phyloP scores from a whole-genome alignment of 2,888 invertebrate species.

The Amphipoea lucens region DNA sequence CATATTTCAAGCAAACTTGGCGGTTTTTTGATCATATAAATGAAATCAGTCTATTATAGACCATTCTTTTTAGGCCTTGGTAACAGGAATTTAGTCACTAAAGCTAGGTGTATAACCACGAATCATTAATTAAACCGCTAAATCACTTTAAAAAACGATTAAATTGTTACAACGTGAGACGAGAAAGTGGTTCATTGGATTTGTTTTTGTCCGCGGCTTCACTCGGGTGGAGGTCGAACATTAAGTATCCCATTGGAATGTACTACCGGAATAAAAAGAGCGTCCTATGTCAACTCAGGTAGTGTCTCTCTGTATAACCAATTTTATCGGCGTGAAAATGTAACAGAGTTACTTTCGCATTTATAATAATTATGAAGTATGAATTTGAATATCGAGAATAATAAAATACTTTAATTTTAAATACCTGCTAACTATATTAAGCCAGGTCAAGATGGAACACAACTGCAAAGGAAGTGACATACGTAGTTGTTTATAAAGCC shows the following conservation, averaged over 20 bases:
- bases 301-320: neutral
- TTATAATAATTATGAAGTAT: neutral
- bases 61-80: too few relatives aligned
- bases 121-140: neutral
- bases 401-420: slow-evolving; percentile 22
- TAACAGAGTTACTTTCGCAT: neutral
- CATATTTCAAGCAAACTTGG: neutral
- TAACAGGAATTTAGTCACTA: neutral
- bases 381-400: neutral
- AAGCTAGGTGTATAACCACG: neutral
- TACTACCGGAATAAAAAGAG: neutral
- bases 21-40: neutral
- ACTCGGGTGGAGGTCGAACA: neutral
- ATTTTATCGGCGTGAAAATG: neutral
- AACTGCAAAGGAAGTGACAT: slow-evolving; percentile 63
- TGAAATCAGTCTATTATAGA: neutral
- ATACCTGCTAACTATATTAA: slow-evolving; percentile 55
- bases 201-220: neutral
- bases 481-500: slow-evolving; percentile 74
- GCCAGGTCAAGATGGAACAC: slow-evolving; percentile 47
- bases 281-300: neutral
- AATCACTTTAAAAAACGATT: neutral
- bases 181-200: neutral
- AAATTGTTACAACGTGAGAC: neutral
- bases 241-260: neutral